These are phyloP conservation scores for Machaerirhynchus nigripectus DNA, from an alignment of 2,113 vertebrate genomes.

Conservation along the genomic window DNA sequence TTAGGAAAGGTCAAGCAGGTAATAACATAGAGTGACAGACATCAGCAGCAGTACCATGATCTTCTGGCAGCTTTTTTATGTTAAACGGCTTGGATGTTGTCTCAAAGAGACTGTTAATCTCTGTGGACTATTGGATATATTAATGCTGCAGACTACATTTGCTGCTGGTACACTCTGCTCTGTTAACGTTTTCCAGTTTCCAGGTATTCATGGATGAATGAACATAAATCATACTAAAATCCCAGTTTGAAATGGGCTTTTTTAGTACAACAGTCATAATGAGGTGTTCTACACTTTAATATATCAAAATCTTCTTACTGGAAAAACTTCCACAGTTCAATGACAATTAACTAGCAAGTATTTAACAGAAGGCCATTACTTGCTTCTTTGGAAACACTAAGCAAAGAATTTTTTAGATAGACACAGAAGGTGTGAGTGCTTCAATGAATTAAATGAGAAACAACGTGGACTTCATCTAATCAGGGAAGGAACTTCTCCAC, in stretches of 20 bases:
- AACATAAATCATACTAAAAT: background rate
- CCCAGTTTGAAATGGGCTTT: background rate
- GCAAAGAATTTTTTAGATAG: background rate
- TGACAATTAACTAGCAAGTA: background rate
- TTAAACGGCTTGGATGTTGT: background rate
- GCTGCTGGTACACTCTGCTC: background rate
- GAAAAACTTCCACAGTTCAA: background rate
- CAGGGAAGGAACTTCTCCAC: background rate
- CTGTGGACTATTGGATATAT: background rate
- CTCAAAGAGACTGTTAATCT: background rate
- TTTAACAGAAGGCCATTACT: fast-evolving
- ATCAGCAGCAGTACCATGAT: background rate
- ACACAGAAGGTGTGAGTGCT: background rate
- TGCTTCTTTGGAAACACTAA: background rate
- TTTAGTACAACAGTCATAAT: background rate
- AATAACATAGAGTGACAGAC: background rate
- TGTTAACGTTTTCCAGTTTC: background rate
- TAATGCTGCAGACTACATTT: background rate
- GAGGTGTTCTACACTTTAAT: background rate
- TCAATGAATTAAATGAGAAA: background rate
- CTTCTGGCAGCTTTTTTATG: background rate
- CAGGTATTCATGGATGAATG: background rate
- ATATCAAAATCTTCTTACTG: background rate
- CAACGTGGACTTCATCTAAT: background rate
- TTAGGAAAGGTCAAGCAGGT: background rate